These are phyloP conservation scores for Coelopa pilipes DNA, from an alignment of 2,888 invertebrate genomes.

Conservation along the genomic window DNA sequence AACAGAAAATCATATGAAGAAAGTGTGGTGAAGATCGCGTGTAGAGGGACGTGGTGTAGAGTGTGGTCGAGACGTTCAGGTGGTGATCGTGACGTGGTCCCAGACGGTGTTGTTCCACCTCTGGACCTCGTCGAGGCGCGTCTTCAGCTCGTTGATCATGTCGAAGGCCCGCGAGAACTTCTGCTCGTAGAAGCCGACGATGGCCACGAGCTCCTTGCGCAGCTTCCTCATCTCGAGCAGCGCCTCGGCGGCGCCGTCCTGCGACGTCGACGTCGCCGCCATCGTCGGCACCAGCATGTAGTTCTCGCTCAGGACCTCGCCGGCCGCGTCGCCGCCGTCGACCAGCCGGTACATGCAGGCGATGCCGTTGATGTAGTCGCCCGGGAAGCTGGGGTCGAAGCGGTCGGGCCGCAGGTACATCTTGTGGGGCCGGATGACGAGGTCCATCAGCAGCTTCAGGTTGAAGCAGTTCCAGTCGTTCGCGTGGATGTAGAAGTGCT, in stretches of 20 bases:
- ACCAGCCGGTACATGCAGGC: constrained; percentile 60
- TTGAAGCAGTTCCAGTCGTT: constrained; percentile 63
- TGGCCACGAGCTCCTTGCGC: constrained; percentile 54
- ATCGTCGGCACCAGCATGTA: constrained; percentile 22
- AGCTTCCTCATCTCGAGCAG: constrained; percentile 49
- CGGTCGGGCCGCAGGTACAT: constrained; percentile 53
- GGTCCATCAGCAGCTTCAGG: constrained; percentile 54
- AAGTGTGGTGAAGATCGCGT: too few relatives aligned
- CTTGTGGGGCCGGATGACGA: constrained; percentile 50
- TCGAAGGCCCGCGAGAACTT: constrained; percentile 51
- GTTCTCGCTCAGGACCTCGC: not conserved
- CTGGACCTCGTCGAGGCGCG: constrained; percentile 51
- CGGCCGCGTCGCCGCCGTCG: constrained; percentile 44
- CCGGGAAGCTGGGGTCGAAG: constrained; percentile 51
- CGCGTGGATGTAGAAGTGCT: constrained; percentile 57
- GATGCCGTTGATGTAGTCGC: constrained; percentile 57
- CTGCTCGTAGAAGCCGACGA: constrained; percentile 55
- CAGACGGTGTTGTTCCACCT: constrained; percentile 54
- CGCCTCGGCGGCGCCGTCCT: constrained; percentile 11
- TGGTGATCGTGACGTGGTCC: constrained; percentile 54
- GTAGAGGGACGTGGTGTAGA: too few relatives aligned
- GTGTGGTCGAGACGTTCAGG: too few relatives aligned
- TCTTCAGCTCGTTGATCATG: constrained; percentile 49
- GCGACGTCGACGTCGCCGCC: too few relatives aligned
- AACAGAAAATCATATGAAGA: too few relatives aligned